A percentile compares a stretch with the other conserved stretches of the same genome.
phyloP scores from a whole-genome alignment of 1,140 invertebrate genomes.

The Drosophila pandora region DNA sequence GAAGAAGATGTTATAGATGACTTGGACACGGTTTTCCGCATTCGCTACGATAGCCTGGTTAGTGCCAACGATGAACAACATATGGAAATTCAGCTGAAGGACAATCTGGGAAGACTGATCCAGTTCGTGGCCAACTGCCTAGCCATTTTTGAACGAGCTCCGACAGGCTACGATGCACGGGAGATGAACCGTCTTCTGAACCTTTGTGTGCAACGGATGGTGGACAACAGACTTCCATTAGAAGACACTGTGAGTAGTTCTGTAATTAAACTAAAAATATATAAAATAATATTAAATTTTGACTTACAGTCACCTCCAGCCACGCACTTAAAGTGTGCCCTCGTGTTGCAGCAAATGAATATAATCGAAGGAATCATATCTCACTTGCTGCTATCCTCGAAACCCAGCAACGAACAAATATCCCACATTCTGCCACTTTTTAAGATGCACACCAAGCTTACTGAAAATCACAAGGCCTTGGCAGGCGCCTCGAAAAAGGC shows the following conservation, averaged over 20 bases:
- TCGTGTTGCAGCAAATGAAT: slow-evolving; percentile 71
- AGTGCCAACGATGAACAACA: slow-evolving; percentile 43
- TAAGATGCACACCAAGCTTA: slow-evolving; percentile 63
- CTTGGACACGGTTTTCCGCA: slow-evolving; percentile 48
- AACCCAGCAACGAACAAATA: slow-evolving; percentile 62
- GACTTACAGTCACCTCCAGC: slow-evolving; percentile 41
- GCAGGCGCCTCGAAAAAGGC: slow-evolving; percentile 53
- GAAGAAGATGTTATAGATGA: slow-evolving; percentile 47
- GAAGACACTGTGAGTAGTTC: slow-evolving; percentile 57
- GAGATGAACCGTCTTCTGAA: slow-evolving; percentile 64
- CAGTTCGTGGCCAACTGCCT: slow-evolving; percentile 73
- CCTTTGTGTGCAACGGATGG: slow-evolving; percentile 56
- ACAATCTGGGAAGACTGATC: slow-evolving; percentile 72
- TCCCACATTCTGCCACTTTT: slow-evolving; percentile 65
- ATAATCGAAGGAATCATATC: slow-evolving; percentile 76
- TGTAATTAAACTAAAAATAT: not conserved
- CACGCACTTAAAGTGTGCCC: slow-evolving; percentile 65
- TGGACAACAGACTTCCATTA: slow-evolving; percentile 55
- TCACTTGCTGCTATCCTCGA: slow-evolving; percentile 57
- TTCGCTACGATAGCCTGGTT: slow-evolving; percentile 63
- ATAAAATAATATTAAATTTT: too few relatives aligned
- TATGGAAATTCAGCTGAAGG: slow-evolving; percentile 63
- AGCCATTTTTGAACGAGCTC: slow-evolving; percentile 55
- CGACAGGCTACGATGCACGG: slow-evolving; percentile 62
- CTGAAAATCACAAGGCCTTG: slow-evolving; percentile 46